Percentiles rank a stretch among this genome's conserved stretches.
phyloP scores from a whole-genome alignment of 2,113 vertebrate species.

The Jaculus jaculus region DNA sequence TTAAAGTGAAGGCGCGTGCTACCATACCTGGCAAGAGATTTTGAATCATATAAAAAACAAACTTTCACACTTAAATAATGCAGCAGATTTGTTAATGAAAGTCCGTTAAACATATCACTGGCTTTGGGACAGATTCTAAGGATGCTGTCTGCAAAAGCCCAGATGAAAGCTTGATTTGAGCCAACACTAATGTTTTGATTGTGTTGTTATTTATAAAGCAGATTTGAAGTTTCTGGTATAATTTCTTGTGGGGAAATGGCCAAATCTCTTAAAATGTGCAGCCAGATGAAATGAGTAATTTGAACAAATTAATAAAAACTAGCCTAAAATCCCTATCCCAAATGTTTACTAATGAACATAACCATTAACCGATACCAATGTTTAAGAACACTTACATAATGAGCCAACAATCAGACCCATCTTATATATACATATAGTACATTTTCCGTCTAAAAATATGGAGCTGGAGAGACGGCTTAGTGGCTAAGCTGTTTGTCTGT shows the following conservation, averaged over 20 bases:
- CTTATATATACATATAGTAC: background rate
- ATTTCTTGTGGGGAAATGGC: slow-evolving; percentile 54
- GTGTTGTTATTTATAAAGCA: slow-evolving; percentile 75
- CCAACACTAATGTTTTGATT: slow-evolving; percentile 66
- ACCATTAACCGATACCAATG: background rate
- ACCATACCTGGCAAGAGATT: too few relatives aligned
- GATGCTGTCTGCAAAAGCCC: slow-evolving; percentile 59
- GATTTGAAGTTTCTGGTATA: slow-evolving; percentile 62
- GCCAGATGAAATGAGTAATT: slow-evolving; percentile 52
- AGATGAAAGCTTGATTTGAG: slow-evolving; percentile 72
- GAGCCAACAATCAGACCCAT: background rate
- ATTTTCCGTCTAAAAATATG: background rate
- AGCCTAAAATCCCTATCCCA: slow-evolving; percentile 30
- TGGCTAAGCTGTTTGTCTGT: too few relatives aligned
- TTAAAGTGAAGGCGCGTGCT: too few relatives aligned
- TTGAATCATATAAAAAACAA: slow-evolving; percentile 66
- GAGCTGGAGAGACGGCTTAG: too few relatives aligned
- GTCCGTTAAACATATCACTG: slow-evolving; percentile 76
- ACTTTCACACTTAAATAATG: background rate
- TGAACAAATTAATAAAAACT: slow-evolving; percentile 37
- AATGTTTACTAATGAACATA: background rate
- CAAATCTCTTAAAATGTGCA: slow-evolving; percentile 69
- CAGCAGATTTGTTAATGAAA: slow-evolving; percentile 74
- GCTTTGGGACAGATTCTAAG: slow-evolving; percentile 43
- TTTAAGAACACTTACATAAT: background rate